Evolutionary conservation across 2,797 vertebrate species (phyloP).

Genomic region (Eulemur mongoz): DNA sequence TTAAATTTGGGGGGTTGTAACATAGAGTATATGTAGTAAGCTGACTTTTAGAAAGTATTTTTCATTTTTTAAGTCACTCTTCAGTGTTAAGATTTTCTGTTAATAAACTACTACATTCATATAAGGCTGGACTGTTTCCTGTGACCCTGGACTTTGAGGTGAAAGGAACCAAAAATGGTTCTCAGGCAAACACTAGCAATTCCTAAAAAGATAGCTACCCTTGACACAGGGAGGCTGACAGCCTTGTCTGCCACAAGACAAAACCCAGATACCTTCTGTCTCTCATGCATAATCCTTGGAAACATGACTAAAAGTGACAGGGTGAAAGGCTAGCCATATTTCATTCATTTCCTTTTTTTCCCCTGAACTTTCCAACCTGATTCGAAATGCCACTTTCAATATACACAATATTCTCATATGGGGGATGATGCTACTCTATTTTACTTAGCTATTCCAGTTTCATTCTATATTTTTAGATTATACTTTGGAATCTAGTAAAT

Average conservation of each 20-base stretch:
- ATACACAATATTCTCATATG: background rate
- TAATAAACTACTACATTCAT: background rate
- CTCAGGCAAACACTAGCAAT: constrained; percentile 47
- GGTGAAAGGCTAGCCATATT: constrained; percentile 12
- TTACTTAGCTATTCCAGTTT: background rate
- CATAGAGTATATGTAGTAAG: background rate
- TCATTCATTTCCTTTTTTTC: background rate
- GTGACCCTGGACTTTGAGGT: constrained; percentile 44
- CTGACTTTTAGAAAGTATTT: background rate
- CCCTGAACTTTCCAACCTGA: constrained; percentile 1
- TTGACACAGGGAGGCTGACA: constrained; percentile 69
- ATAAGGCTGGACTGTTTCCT: constrained; percentile 20
- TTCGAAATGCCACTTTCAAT: constrained; percentile 42
- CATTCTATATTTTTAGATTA: background rate
- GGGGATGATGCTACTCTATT: background rate
- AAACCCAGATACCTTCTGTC: constrained; percentile 60
- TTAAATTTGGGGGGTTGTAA: background rate
- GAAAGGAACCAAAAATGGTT: background rate
- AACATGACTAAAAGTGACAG: constrained; percentile 68
- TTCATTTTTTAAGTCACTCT: background rate
- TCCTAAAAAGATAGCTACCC: constrained; percentile 42
- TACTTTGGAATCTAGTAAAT: background rate
- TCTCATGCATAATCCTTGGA: constrained; percentile 61
- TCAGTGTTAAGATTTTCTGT: background rate
- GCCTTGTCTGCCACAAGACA: constrained; percentile 67